Base-by-base conservation (phyloP, 2,113 vertebrate species). In the Thamnaconus septentrionalis region DNA sequence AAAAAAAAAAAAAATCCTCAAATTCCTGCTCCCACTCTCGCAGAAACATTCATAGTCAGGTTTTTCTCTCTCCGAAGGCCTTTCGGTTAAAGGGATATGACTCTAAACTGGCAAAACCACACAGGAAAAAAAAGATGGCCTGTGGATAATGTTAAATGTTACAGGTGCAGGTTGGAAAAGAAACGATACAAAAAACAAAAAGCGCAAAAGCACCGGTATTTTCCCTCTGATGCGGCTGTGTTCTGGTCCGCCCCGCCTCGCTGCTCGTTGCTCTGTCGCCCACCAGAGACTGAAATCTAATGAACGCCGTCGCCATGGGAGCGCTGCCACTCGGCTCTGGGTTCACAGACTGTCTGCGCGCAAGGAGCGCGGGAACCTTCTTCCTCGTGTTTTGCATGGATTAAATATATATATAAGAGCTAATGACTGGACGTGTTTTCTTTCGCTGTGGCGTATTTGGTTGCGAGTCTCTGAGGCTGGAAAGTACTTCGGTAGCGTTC, bases 291-390 rank as follows among this genome's bases (percentile, higher is more conserved):
- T 45, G 85, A 78, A 56, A 31, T 31, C 61, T 76, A 84, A 87
- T 75, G 72, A 86, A 87, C 78, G 45, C 69, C 59, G 73, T 88
- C 83, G 68, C 84, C 87, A 81, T 83, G 81, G 77, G 69, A 84
- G 84, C 80, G 71, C 81, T 80, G 80, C 82, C 64, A 64, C 73
- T 74, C 73, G 76, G 77, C 71, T 83, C 79, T 73, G 61, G 78
- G 69, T 81, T 82, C 80, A 80, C 79, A 85, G 82, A 90, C 74
- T 74, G 79, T 79, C 86, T 84, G 77, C 70, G 70, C 86, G 83
- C 72, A 69, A 76, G 75, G 62, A 80, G 75, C 79, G 79, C 69
- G 75, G 77, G 68, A 66, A 63, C 60, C 53, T 70, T 66, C 59
- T 59, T 53, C 71, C 73, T 72, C 54, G 9, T 56, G 54, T 73